A percentile compares a stretch with the other conserved stretches of the same genome.
Conservation (phyloP, 2,113 vertebrate species). For the Pan troglodytes region DNA sequence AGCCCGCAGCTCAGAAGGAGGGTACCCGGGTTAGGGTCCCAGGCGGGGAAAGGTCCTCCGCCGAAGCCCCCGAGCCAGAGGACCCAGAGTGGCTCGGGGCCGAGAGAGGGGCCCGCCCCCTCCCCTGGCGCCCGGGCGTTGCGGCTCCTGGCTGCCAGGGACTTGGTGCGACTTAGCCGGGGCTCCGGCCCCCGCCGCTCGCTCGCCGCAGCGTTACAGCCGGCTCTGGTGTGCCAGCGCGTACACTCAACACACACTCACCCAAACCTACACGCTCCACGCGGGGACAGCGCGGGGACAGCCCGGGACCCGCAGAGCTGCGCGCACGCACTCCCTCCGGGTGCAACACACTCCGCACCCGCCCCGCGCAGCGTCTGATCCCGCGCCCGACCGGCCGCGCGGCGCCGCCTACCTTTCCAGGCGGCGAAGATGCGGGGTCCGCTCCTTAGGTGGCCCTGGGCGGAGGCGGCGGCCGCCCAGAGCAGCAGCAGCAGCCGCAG, state of each 20-base stretch:
- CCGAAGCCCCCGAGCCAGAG: neutral
- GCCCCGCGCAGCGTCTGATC: conserved; percentile 17
- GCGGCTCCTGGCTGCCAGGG: conserved; percentile 39
- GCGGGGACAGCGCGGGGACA: neutral
- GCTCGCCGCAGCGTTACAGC: conserved; percentile 34
- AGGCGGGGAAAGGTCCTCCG: neutral
- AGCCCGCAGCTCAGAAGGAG: conserved; percentile 27
- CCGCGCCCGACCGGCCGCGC: neutral
- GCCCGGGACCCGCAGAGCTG: conserved; percentile 48
- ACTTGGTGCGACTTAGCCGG: conserved; percentile 64
- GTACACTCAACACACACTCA: conserved; percentile 10
- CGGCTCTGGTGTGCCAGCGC: neutral
- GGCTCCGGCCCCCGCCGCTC: conserved; percentile 2
- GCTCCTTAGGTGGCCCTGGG: conserved; percentile 64
- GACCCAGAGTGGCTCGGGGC: neutral
- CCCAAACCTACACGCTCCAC: neutral
- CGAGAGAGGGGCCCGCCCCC: neutral
- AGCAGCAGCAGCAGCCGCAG: conserved; percentile 58
- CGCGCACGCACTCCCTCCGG: conserved; percentile 7
- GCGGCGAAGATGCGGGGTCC: conserved; percentile 71
- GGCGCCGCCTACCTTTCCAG: conserved; percentile 76
- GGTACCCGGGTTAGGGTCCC: neutral
- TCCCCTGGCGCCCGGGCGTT: neutral
- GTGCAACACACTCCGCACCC: conserved; percentile 28
- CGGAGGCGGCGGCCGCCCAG: conserved; percentile 43